Base-by-base conservation (phyloP, 53 echinoderm and acorn worm genomes). In the Pentamera pediparva region DNA sequence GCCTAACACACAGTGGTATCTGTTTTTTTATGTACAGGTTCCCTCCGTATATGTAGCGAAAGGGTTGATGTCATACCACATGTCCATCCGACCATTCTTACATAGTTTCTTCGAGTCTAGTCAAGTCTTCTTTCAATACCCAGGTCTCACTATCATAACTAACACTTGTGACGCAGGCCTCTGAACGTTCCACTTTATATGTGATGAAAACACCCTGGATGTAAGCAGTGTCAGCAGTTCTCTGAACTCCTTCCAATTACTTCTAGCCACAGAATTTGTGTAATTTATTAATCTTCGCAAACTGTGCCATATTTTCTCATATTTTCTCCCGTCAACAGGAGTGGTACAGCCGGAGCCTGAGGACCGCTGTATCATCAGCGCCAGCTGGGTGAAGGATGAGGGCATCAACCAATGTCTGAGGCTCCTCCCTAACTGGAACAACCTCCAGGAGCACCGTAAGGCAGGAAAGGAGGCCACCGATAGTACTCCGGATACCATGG, bases 311-410 rank as follows among this genome's bases (percentile, higher is more conserved):
- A 12, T 45, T 12, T 15, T n/a, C 47, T n/a, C 22, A 56, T 21
- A 13, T 56, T 18, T 55, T 69, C 21, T 58, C 56, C 6, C 43
- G 39, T 15, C 64, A 6, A 6, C 39, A 92, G 91, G 98, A 24
- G 54, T 98, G 29, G 98, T 98, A 1, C 96, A 98, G 57, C 98
- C 98, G 1, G 98, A 98, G 56, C 71, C 92, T 0, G 98, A 98
- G 70, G 98, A 98, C 78, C 92, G 92, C 39, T 67, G 98, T 49
- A 98, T 98, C 54, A 85, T 98, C 69, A 98, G 98, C 38, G 98
- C 98, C 65, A 87, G 88, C 56, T 98, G 98, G 98, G 92, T 91
- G 10, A 98, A 98, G 52, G 98, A 95, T 25, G 88, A 92, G 19
- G 98, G 70, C 37, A 98, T 98, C 43, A 91, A 88, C 70, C 92